phyloP scores from a whole-genome alignment of 2,797 vertebrate species.

The Sphenodon punctatus region DNA sequence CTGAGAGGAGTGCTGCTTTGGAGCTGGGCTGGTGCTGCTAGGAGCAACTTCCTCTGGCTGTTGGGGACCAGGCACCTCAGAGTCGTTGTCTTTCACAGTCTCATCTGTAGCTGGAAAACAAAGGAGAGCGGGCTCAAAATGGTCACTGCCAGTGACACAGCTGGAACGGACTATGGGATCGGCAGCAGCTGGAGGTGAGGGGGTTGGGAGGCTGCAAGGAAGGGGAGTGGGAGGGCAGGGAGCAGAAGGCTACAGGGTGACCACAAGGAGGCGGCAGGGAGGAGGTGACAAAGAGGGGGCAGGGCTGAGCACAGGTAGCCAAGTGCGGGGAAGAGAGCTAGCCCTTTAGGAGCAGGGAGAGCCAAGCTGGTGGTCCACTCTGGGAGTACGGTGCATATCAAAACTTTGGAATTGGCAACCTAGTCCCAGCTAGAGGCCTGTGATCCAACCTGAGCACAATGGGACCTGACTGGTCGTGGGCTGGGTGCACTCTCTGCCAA shows the following conservation, averaged over 20 bases:
- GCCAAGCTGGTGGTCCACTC: too few relatives aligned
- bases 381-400: too few relatives aligned
- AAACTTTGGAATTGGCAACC: too few relatives aligned
- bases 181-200: accelerated
- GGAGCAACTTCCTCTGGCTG: neutral
- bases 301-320: too few relatives aligned
- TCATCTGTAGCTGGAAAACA: slow-evolving; percentile 23
- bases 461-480: too few relatives aligned
- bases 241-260: too few relatives aligned
- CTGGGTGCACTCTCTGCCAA: too few relatives aligned
- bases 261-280: neutral
- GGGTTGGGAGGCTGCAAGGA: accelerated
- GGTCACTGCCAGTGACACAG: neutral
- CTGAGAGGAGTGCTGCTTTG: accelerated
- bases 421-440: too few relatives aligned
- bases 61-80: accelerated
- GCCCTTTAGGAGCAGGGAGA: too few relatives aligned
- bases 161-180: neutral
- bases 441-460: too few relatives aligned
- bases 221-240: neutral
- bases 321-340: too few relatives aligned
- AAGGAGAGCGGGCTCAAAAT: neutral
- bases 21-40: neutral
- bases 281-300: too few relatives aligned
- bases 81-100: neutral